Percentiles rank a stretch among this genome's conserved stretches.
phyloP scores from a whole-genome alignment of 2,797 vertebrate species.

The Gobionotothen gibberifrons region DNA sequence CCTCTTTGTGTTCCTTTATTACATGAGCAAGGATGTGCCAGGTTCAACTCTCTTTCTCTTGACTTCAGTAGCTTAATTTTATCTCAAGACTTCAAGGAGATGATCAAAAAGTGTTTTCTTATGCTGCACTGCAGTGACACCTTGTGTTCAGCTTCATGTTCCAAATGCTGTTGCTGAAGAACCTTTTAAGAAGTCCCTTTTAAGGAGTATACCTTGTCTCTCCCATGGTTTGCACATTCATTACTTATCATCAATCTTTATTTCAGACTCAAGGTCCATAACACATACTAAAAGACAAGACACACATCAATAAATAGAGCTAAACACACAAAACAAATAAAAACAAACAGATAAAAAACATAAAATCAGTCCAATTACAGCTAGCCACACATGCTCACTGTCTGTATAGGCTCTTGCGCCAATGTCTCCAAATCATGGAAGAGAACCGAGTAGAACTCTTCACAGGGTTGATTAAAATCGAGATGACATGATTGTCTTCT shows the following conservation, averaged over 20 bases:
- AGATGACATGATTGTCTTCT: no score
- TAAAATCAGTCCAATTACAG: no score
- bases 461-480: no score
- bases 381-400: no score
- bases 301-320: no score
- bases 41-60: conserved; percentile 3
- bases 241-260: conserved; percentile 36
- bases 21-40: conserved; percentile 11
- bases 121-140: conserved; percentile 60
- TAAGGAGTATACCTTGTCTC: conserved; percentile 13
- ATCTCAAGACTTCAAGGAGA: conserved; percentile 9
- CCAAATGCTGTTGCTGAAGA: neutral
- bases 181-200: conserved; percentile 1
- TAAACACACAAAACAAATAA: no score
- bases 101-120: neutral
- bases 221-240: conserved; percentile 13
- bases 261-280: no score
- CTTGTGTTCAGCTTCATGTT: conserved; percentile 48
- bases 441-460: no score
- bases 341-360: no score
- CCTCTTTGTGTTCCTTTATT: conserved; percentile 23
- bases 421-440: no score
- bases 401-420: no score
- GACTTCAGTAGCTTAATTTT: conserved; percentile 27
- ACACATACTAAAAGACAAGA: no score